These are phyloP conservation scores for Sphyrna mokarran DNA, from an alignment of 2,113 vertebrate genomes.

Conservation along the genomic window DNA sequence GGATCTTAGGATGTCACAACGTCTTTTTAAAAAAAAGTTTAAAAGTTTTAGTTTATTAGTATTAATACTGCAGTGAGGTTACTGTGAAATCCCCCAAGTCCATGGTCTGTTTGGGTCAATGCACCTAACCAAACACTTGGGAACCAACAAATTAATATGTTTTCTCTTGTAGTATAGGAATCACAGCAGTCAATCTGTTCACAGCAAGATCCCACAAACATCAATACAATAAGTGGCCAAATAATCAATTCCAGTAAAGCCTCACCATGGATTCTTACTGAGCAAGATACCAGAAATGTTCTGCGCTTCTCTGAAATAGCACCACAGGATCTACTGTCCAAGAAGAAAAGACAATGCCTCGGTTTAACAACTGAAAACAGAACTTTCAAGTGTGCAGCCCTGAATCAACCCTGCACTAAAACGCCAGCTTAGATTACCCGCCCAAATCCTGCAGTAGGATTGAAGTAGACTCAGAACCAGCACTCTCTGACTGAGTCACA, in stretches of 20 bases:
- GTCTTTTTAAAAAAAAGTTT: too few relatives aligned
- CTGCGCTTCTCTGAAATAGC: not conserved
- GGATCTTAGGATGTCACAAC: not conserved
- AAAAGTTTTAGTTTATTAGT: too few relatives aligned
- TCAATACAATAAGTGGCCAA: not conserved
- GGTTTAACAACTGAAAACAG: not conserved
- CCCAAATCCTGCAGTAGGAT: not conserved
- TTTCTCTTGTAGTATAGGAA: not conserved
- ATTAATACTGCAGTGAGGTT: too few relatives aligned
- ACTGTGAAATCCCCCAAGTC: too few relatives aligned
- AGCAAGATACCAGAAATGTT: not conserved
- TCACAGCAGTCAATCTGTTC: not conserved
- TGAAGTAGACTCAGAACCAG: not conserved
- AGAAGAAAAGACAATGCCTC: not conserved
- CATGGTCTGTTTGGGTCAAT: too few relatives aligned
- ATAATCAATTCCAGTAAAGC: not conserved
- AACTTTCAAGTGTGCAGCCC: not conserved
- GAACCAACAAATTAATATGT: not conserved
- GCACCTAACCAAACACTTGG: not conserved
- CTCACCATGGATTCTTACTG: not conserved
- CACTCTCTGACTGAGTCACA: not conserved
- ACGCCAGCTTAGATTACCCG: not conserved
- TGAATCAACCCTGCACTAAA: not conserved
- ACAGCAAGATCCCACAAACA: not conserved
- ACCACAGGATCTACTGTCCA: not conserved